These are phyloP conservation scores for Schizothorax lantsangensis DNA, from an alignment of 2,797 vertebrate species.

Conservation along the genomic window DNA sequence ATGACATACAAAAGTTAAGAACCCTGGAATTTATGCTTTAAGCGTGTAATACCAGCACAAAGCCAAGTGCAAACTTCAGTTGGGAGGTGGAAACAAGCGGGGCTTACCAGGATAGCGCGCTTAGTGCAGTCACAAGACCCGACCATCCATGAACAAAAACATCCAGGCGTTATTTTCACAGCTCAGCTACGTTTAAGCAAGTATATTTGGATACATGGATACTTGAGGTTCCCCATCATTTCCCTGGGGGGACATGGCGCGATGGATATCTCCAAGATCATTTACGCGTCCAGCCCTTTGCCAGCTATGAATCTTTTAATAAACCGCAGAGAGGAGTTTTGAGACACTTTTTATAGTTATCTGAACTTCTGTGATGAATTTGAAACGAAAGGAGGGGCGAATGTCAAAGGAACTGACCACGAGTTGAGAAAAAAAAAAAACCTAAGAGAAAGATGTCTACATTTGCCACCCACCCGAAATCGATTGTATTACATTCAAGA, in stretches of 20 bases:
- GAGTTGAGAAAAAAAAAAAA: constrained; percentile 73
- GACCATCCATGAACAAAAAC: constrained; percentile 71
- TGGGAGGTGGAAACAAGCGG: constrained; percentile 49
- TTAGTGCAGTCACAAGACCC: constrained; percentile 78
- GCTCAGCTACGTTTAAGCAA: constrained; percentile 64
- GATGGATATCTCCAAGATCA: constrained; percentile 41
- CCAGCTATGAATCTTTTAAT: constrained; percentile 15
- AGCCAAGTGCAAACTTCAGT: constrained; percentile 19
- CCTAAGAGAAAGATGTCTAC: constrained; percentile 82
- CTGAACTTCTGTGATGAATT: constrained; percentile 62
- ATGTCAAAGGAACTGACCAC: constrained; percentile 79
- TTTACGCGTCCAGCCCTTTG: constrained; percentile 13
- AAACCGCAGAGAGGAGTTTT: constrained; percentile 26
- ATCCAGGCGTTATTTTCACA: constrained; percentile 61
- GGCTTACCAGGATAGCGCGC: constrained; percentile 61
- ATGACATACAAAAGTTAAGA: background rate
- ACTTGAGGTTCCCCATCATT: background rate
- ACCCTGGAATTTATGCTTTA: constrained; percentile 16
- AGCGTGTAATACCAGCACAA: constrained; percentile 21
- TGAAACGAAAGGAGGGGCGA: constrained; percentile 78
- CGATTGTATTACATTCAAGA: constrained; percentile 87
- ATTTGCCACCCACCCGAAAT: constrained; percentile 91
- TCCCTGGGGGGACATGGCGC: constrained; percentile 16
- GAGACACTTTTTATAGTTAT: constrained; percentile 41
- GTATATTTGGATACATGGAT: constrained; percentile 1